Evolutionary conservation across 2,888 invertebrate species (phyloP).

Genomic region (Coronaproctus castanopsis): DNA sequence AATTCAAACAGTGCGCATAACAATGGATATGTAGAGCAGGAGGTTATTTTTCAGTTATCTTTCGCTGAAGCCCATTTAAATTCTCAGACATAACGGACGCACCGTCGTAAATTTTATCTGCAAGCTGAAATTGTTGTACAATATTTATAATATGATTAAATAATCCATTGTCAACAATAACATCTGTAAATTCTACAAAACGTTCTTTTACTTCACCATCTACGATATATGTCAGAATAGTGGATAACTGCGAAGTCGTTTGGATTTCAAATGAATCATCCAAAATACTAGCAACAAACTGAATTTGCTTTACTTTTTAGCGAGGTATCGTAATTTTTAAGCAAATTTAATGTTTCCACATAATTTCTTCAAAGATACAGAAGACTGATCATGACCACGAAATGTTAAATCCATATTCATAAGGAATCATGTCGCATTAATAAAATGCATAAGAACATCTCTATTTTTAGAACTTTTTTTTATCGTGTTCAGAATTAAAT

Average conservation of each 20-base stretch:
- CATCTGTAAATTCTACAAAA: constrained; percentile 23
- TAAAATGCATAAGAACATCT: not conserved
- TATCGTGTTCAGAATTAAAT: not conserved
- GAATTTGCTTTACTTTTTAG: constrained; percentile 16
- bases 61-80: constrained; percentile 22
- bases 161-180: constrained; percentile 20
- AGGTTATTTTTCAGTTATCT: constrained; percentile 19
- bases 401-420: not conserved
- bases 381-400: not conserved
- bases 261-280: constrained; percentile 18
- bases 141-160: constrained; percentile 11
- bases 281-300: constrained; percentile 20
- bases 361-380: not conserved
- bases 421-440: not conserved
- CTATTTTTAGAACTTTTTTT: not conserved
- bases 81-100: constrained; percentile 22
- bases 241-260: constrained; percentile 20
- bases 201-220: constrained; percentile 20
- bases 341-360: not conserved
- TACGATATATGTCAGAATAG: constrained; percentile 21
- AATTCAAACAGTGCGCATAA: constrained; percentile 21
- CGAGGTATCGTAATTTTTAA: not conserved
- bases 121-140: no score
- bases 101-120: constrained; percentile 23
- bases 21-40: constrained; percentile 20